phyloP scores from a whole-genome alignment of 2,888 invertebrate genomes.

The Subacronicta megacephala region DNA sequence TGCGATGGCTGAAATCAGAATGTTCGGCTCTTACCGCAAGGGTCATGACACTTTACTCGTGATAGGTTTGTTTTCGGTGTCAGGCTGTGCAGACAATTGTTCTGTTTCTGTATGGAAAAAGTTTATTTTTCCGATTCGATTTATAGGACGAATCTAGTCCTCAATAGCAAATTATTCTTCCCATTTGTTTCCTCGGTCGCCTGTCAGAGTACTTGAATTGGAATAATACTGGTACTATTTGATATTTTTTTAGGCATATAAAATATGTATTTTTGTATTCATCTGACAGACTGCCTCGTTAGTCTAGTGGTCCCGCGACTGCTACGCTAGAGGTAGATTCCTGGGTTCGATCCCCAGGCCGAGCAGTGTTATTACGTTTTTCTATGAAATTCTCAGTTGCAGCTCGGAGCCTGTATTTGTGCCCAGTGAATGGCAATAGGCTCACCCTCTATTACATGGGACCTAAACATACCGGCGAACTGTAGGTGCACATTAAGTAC shows the following conservation, averaged over 20 bases:
- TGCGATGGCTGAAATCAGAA: constrained; percentile 26
- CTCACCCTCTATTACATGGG: too few relatives aligned
- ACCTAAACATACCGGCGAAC: too few relatives aligned
- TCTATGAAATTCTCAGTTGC: too few relatives aligned
- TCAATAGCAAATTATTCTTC: constrained; percentile 49
- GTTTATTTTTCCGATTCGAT: constrained; percentile 52
- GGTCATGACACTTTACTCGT: constrained; percentile 34
- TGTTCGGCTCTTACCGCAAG: constrained; percentile 25
- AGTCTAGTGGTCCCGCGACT: too few relatives aligned
- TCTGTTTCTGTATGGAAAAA: constrained; percentile 36
- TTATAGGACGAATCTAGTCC: constrained; percentile 49
- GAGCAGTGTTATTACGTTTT: too few relatives aligned
- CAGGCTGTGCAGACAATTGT: constrained; percentile 37
- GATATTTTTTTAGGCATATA: constrained; percentile 9
- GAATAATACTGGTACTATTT: constrained; percentile 27
- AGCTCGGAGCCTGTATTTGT: too few relatives aligned
- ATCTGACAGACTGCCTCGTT: too few relatives aligned
- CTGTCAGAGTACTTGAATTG: constrained; percentile 19
- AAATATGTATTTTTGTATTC: too few relatives aligned
- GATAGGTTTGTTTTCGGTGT: constrained; percentile 49
- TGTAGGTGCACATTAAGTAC: too few relatives aligned
- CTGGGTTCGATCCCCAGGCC: too few relatives aligned
- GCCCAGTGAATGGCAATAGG: too few relatives aligned
- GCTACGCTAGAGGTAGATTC: too few relatives aligned
- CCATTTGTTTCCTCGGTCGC: constrained; percentile 35